A percentile compares a stretch with the other conserved stretches of the same genome.
phyloP scores from a whole-genome alignment of 92 coral and sea anemone genomes.

The Zoanthus solanderi region DNA sequence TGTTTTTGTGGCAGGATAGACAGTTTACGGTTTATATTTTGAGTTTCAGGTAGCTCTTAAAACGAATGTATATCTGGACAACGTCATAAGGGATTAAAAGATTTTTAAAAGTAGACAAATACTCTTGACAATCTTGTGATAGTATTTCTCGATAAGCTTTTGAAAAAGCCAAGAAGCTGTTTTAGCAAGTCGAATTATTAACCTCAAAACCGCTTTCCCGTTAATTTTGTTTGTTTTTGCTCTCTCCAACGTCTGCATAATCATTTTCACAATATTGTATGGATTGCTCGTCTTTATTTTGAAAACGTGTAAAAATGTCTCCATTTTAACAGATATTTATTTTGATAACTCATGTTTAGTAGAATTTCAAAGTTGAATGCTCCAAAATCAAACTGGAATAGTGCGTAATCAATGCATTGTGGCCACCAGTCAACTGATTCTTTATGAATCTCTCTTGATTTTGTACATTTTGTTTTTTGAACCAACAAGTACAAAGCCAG shows the following conservation, averaged over 20 bases:
- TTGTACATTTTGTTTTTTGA: too few species aligned
- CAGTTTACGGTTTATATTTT: neutral
- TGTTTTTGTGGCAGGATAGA: neutral
- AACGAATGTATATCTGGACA: conserved; percentile 23
- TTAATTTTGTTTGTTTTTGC: neutral
- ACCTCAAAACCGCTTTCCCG: conserved; percentile 1
- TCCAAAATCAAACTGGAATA: neutral
- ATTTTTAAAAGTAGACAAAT: conserved; percentile 27
- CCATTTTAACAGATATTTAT: neutral
- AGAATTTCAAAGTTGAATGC: neutral
- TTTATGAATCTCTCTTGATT: too few species aligned
- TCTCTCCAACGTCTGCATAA: neutral
- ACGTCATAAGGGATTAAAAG: conserved; percentile 34
- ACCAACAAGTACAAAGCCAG: too few species aligned
- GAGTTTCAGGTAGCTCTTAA: neutral
- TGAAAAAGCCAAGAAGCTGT: conserved; percentile 12
- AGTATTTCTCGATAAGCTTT: conserved; percentile 34
- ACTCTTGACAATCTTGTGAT: conserved; percentile 22
- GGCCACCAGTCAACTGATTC: neutral
- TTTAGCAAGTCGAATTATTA: neutral
- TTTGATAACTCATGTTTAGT: neutral
- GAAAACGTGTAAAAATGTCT: neutral
- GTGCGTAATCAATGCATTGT: neutral
- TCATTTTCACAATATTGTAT: neutral
- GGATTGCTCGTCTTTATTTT: neutral